Percentiles rank a stretch among this genome's conserved stretches.
Conservation (phyloP, 2,113 vertebrate genomes). For the Chloropsis hardwickii region DNA sequence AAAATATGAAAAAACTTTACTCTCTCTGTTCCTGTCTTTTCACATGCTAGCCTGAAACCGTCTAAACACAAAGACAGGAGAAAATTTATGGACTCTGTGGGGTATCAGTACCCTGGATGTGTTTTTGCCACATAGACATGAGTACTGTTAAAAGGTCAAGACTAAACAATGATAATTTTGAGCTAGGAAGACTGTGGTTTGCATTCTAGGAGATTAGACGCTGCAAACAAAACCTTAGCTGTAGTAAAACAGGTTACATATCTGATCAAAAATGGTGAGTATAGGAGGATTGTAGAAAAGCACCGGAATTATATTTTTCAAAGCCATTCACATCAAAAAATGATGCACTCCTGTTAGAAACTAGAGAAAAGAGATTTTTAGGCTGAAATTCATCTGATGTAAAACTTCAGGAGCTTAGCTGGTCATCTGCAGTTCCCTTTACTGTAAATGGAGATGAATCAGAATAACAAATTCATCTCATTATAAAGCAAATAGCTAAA, state of each 20-base stretch:
- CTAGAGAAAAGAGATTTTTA: neutral
- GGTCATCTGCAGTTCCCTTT: neutral
- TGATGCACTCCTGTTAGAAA: neutral
- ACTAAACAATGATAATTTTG: neutral
- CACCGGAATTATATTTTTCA: neutral
- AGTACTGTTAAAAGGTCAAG: neutral
- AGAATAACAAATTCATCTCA: neutral
- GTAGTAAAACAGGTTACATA: neutral
- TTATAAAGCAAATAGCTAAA: neutral
- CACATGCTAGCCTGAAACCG: neutral
- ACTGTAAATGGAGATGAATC: neutral
- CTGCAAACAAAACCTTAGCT: neutral
- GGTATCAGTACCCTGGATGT: neutral
- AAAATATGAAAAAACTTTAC: neutral
- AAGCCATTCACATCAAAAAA: neutral
- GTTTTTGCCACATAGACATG: neutral
- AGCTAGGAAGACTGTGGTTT: neutral
- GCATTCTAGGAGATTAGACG: neutral
- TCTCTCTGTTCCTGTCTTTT: neutral
- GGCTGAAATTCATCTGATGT: neutral
- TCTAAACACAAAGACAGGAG: neutral
- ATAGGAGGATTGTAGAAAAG: neutral
- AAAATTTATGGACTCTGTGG: neutral
- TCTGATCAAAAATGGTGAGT: neutral
- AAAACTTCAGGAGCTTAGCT: neutral